These are phyloP conservation scores for Perodicticus potto DNA, from an alignment of 2,797 vertebrate genomes.

Conservation along the genomic window DNA sequence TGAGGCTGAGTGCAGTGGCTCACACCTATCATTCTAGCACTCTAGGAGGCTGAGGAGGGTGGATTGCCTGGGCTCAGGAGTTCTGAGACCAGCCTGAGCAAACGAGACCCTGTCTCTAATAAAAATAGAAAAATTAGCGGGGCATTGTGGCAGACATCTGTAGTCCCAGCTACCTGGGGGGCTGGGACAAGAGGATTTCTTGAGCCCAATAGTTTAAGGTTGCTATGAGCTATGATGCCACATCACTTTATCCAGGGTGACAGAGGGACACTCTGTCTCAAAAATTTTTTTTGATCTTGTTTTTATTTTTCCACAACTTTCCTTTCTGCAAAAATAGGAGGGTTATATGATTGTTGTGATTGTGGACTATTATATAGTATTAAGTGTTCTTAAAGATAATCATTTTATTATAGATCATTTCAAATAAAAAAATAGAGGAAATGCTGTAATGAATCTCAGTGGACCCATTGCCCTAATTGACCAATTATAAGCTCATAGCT, in stretches of 20 bases:
- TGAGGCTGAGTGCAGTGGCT: neutral
- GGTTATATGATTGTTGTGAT: neutral
- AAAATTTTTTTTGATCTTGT: neutral
- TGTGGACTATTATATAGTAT: neutral
- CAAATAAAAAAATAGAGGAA: slow-evolving; percentile 44
- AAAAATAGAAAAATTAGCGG: too few species aligned
- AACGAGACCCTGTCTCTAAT: too few species aligned
- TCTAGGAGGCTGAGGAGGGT: too few species aligned
- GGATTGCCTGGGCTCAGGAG: too few species aligned
- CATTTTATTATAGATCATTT: slow-evolving; percentile 55
- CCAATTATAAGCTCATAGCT: slow-evolving; percentile 10
- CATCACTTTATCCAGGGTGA: too few species aligned
- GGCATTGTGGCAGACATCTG: too few species aligned
- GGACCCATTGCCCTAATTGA: neutral
- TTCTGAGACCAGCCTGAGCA: too few species aligned
- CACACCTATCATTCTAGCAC: neutral
- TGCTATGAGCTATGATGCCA: too few species aligned
- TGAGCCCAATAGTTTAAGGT: too few species aligned
- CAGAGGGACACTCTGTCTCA: too few species aligned
- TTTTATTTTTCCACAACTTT: slow-evolving; percentile 58
- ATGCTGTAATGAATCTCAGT: slow-evolving; percentile 30
- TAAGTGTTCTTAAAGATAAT: slow-evolving; percentile 41
- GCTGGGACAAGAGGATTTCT: too few species aligned
- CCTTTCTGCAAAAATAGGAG: slow-evolving; percentile 39
- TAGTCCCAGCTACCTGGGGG: too few species aligned